Percentiles rank a stretch among this genome's conserved stretches.
phyloP scores from a whole-genome alignment of 23 tunicate species.

The Botrylloides violaceus region DNA sequence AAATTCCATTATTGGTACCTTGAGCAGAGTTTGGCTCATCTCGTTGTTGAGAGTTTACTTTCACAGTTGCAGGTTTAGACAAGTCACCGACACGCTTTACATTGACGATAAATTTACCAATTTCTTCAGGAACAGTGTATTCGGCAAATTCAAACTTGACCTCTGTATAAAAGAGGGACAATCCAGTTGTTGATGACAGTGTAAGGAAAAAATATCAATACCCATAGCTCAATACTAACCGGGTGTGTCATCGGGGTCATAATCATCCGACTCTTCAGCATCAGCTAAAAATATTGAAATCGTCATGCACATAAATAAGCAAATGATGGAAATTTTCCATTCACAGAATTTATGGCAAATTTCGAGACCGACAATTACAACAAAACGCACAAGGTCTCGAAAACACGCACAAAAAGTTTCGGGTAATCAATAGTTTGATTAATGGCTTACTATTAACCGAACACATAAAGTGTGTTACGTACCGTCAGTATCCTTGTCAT shows the following conservation, averaged over 20 bases:
- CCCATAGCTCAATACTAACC: neutral
- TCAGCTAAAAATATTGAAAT: neutral
- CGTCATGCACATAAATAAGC: no score
- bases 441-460: no score
- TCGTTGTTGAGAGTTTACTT: neutral
- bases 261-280: neutral
- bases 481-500: neutral
- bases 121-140: neutral
- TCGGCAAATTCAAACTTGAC: neutral
- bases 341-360: no score
- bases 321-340: no score
- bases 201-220: neutral
- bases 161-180: neutral
- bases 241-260: neutral
- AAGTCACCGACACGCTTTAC: neutral
- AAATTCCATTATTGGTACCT: neutral
- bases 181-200: neutral
- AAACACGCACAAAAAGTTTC: no score
- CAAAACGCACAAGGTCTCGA: no score
- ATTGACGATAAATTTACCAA: neutral
- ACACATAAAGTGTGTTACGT: neutral
- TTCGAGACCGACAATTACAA: no score
- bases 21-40: neutral
- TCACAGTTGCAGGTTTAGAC: neutral
- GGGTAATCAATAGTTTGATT: no score